These are phyloP conservation scores for Heterocephalus glaber DNA, from an alignment of 2,113 vertebrate species.

Conservation along the genomic window DNA sequence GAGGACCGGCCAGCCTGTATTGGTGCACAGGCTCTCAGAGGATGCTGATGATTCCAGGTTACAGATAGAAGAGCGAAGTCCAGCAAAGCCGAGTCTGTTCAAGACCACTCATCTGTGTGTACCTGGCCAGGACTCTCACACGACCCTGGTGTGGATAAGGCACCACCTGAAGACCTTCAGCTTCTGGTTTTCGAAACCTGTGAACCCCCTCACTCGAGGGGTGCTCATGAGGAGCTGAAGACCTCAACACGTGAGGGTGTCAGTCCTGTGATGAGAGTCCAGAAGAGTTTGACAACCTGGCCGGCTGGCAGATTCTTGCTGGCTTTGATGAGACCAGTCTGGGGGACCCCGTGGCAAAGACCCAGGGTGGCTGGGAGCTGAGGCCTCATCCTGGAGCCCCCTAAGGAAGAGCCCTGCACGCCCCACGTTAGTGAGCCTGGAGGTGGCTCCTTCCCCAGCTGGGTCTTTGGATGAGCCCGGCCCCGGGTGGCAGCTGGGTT, in stretches of 20 bases:
- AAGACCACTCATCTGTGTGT: neutral
- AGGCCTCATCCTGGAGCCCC: neutral
- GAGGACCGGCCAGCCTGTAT: neutral
- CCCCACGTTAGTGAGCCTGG: too few relatives aligned
- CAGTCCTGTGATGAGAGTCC: neutral
- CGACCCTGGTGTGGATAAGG: neutral
- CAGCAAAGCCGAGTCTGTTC: neutral
- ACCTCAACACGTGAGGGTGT: neutral
- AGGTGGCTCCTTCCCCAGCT: neutral
- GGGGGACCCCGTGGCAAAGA: neutral
- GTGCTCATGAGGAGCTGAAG: neutral
- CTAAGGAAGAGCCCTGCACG: neutral
- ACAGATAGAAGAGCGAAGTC: neutral
- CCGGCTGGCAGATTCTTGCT: neutral
- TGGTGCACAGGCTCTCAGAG: neutral
- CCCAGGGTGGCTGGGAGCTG: neutral
- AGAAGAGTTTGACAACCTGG: neutral
- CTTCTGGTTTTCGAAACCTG: neutral
- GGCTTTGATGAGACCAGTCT: neutral
- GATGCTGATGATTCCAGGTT: neutral
- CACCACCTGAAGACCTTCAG: fast-evolving
- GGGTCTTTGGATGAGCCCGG: neutral
- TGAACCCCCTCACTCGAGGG: too few relatives aligned
- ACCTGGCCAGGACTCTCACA: neutral
- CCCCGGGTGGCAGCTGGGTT: too few relatives aligned